phyloP scores from a whole-genome alignment of 2,113 vertebrate genomes.

The Plectropomus leopardus region DNA sequence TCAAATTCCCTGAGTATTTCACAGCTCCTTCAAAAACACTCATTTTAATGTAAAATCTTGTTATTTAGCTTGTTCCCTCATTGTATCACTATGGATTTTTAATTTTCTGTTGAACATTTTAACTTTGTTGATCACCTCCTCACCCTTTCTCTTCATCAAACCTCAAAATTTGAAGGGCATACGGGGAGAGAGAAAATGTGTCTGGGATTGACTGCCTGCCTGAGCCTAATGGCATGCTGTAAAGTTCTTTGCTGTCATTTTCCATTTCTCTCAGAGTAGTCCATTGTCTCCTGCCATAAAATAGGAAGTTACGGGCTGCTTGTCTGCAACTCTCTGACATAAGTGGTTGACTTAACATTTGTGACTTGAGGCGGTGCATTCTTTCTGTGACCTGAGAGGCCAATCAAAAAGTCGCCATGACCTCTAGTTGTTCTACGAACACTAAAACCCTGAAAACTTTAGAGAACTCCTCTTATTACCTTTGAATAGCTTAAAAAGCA shows the following conservation, averaged over 20 bases:
- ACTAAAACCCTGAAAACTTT: background rate
- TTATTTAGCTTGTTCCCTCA: background rate
- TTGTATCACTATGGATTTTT: background rate
- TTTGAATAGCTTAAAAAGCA: background rate
- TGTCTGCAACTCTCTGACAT: background rate
- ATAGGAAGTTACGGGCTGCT: constrained; percentile 5
- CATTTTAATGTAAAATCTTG: background rate
- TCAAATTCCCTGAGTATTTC: background rate
- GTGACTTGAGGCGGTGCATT: background rate
- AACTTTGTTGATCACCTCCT: background rate
- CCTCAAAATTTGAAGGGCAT: background rate
- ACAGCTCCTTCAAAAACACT: background rate
- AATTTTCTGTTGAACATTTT: background rate
- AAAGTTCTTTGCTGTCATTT: constrained; percentile 26
- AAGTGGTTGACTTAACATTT: background rate
- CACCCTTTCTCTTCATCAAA: background rate
- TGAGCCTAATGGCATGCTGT: constrained; percentile 7
- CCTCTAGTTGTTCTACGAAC: background rate
- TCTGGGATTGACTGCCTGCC: background rate
- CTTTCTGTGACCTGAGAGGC: background rate
- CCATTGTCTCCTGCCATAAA: constrained; percentile 15
- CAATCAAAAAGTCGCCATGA: background rate
- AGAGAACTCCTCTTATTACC: background rate
- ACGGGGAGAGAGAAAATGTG: background rate
- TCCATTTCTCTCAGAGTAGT: constrained; percentile 7